Base-by-base conservation (phyloP, 2,888 invertebrate genomes). In the Hartigia nigra region DNA sequence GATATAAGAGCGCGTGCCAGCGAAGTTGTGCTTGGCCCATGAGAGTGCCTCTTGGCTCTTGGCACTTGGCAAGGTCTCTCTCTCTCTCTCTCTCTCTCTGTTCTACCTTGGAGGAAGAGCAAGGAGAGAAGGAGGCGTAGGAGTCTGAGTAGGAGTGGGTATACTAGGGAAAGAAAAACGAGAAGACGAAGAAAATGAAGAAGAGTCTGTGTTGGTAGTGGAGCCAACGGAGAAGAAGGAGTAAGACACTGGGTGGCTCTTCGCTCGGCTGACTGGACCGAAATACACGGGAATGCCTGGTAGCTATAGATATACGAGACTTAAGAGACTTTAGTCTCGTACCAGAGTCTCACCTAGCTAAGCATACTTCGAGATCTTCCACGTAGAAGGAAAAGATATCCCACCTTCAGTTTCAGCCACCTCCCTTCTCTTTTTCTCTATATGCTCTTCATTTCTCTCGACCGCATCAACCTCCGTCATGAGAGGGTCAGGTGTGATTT, bases 1-100 rank as follows among this genome's bases (percentile, higher is more conserved):
- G 83, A 83, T 85, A 83, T 31, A 72, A 72, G 31, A 31, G 72
- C 31, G 72, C 72, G 85, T 82, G 78, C 81, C 81, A 79, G 80
- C 76, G 81, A 81, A 83, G 86, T 82, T 80, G 80, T 80, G 82
- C 81, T 84, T 84, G 81, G 79, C 81, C 77, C 80, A 77, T 74
- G 55, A 75, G 80, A 82, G 83, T 81, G 72, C 78, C 77, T 85
- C 78, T 84, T 84, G 84, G 86, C 86, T 83, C 83, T 70, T 72
- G 72, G 72, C 72, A 31, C 72, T 72, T 72, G 72, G 72, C 72
- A 72, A 34, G 34, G 12, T 72, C 72, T 72, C 72, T 31, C 72
- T 31, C 32, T 72, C 72, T 72, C 72, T 31, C 72, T 31, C n/a
- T n/a, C 32, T 72, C 72, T 72, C 72, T 31, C 72, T 31, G 31